Evolutionary conservation across 1,140 invertebrate species (phyloP).

Genomic region (Drosophila setifemur): DNA sequence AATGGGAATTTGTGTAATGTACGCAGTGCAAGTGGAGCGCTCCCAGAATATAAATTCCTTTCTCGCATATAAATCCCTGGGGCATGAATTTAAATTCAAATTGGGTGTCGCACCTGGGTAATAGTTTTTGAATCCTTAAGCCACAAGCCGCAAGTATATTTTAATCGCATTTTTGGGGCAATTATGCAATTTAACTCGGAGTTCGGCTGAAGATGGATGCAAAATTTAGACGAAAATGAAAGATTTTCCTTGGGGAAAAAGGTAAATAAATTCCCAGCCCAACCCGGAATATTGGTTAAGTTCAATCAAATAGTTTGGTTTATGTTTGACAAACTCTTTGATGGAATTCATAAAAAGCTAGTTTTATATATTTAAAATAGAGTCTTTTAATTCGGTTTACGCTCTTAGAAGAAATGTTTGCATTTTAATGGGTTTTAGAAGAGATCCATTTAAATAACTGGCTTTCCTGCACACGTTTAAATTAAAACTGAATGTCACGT

Average conservation of each 20-base stretch:
- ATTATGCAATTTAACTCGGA: neutral
- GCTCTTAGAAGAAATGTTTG: too few species aligned
- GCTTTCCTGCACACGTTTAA: too few species aligned
- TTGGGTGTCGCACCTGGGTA: conserved; percentile 31
- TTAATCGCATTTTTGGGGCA: neutral
- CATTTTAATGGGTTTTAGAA: too few species aligned
- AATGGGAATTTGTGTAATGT: conserved; percentile 25
- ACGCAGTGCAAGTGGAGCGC: neutral
- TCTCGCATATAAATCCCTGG: neutral
- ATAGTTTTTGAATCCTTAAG: conserved; percentile 4
- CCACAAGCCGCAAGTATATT: neutral
- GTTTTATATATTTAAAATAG: too few species aligned
- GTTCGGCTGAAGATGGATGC: neutral
- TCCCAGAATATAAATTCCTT: conserved; percentile 24
- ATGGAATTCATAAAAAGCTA: too few species aligned
- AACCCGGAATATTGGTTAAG: too few species aligned
- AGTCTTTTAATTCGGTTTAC: too few species aligned
- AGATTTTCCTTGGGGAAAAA: too few species aligned
- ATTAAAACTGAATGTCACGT: neutral
- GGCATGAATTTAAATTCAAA: conserved; percentile 36
- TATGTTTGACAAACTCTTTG: too few species aligned
- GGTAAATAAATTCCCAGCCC: too few species aligned
- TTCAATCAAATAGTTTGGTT: too few species aligned
- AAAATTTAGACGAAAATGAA: neutral
- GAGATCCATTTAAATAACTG: too few species aligned